These are phyloP conservation scores for Psammodynastes pulverulentus DNA, from an alignment of 2,113 vertebrate genomes.

Conservation along the genomic window DNA sequence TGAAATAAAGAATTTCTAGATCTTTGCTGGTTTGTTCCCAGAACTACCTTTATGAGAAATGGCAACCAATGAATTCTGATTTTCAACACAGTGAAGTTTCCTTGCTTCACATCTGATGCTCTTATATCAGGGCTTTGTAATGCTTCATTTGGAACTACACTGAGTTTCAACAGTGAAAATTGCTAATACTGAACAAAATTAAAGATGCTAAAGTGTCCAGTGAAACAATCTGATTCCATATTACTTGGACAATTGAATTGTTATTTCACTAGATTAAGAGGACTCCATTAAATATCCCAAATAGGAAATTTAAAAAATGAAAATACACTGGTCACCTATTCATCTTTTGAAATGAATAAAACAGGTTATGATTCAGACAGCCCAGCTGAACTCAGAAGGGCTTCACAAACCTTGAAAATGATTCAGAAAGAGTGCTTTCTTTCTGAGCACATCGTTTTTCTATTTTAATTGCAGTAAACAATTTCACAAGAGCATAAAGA, in stretches of 20 bases:
- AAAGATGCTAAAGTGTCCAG: neutral
- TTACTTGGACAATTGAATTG: neutral
- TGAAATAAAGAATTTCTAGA: neutral
- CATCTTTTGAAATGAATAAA: neutral
- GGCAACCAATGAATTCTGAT: neutral
- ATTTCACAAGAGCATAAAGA: neutral
- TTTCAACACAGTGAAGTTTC: neutral
- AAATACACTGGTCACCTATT: neutral
- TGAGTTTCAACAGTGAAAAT: neutral
- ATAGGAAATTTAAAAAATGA: neutral
- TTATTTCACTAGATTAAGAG: neutral
- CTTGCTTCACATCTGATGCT: neutral
- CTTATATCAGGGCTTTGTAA: neutral
- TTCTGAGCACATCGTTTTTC: neutral
- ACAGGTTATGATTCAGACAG: neutral
- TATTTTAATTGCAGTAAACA: neutral
- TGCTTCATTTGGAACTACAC: neutral
- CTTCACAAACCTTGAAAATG: neutral
- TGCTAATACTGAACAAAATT: neutral
- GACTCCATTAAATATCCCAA: neutral
- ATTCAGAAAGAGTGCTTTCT: neutral
- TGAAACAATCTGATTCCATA: neutral
- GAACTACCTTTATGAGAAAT: neutral
- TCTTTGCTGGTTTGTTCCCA: neutral
- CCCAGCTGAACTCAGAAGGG: neutral